Evolutionary conservation across 2,113 vertebrate genomes (phyloP).

Genomic region (Sinocyclocheilus maitianheensis): DNA sequence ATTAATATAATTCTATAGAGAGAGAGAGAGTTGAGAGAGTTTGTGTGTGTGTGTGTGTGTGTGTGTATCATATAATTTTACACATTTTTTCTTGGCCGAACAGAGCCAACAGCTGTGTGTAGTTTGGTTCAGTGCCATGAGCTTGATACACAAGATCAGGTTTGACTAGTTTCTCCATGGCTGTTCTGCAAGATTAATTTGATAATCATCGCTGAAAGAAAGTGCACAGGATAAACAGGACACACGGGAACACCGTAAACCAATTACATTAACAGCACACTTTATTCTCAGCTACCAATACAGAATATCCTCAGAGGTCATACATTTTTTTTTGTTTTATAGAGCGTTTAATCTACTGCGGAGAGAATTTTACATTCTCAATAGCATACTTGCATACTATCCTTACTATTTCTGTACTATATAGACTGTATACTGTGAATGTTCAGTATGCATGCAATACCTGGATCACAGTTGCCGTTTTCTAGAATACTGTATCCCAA

Average conservation of each 20-base stretch:
- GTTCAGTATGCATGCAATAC: background rate
- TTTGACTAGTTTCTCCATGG: background rate
- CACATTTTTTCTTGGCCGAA: background rate
- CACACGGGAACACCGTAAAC: background rate
- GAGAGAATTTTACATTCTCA: background rate
- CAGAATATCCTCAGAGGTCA: background rate
- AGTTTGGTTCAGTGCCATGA: constrained; percentile 12
- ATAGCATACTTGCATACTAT: background rate
- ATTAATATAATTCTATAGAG: too few species aligned
- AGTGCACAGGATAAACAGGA: background rate
- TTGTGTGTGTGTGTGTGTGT: too few species aligned
- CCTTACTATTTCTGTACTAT: background rate
- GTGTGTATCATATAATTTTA: too few species aligned
- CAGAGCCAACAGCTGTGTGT: background rate
- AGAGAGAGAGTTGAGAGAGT: too few species aligned
- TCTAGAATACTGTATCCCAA: background rate
- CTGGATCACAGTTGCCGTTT: background rate
- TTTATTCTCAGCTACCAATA: background rate
- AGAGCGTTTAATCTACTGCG: background rate
- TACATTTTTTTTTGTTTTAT: background rate
- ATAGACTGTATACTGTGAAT: background rate
- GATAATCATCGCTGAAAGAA: background rate
- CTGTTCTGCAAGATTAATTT: background rate
- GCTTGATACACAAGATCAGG: background rate
- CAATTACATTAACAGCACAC: background rate